A percentile compares a stretch with the other conserved stretches of the same genome.
Conservation (phyloP, 2,113 vertebrate species). For the Prietella phreatophila region DNA sequence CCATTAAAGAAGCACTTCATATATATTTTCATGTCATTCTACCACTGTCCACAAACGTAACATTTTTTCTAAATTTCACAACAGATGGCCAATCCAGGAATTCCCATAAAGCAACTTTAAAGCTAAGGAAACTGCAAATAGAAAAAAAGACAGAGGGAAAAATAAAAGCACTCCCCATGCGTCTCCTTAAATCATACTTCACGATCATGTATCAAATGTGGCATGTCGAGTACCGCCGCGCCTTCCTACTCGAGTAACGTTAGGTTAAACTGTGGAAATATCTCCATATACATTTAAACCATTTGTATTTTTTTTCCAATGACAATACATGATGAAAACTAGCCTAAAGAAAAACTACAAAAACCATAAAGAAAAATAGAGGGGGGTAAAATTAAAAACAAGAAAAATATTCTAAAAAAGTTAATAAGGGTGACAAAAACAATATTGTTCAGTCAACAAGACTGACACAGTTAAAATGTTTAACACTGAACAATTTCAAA, state of each 20-base stretch:
- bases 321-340: neutral
- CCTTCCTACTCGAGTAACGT: neutral
- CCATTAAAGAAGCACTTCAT: conserved; percentile 5
- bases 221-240: neutral
- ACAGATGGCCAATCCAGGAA: neutral
- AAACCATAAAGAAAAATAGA: neutral
- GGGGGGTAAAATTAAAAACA: neutral
- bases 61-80: neutral
- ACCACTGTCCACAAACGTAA: neutral
- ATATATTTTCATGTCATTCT: neutral
- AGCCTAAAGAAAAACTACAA: neutral
- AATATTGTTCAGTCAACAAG: neutral
- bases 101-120: neutral
- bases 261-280: neutral
- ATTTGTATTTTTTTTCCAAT: neutral
- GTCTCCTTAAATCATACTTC: neutral
- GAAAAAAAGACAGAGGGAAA: no score
- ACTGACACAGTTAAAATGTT: neutral
- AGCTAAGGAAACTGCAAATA: neutral
- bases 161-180: neutral
- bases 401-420: neutral
- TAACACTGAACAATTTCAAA: neutral
- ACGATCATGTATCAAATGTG: neutral
- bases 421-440: neutral
- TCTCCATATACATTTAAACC: neutral